A percentile compares a stretch with the other conserved stretches of the same genome.
Conservation (phyloP, 2,113 vertebrate species). For the Camelus bactrianus region DNA sequence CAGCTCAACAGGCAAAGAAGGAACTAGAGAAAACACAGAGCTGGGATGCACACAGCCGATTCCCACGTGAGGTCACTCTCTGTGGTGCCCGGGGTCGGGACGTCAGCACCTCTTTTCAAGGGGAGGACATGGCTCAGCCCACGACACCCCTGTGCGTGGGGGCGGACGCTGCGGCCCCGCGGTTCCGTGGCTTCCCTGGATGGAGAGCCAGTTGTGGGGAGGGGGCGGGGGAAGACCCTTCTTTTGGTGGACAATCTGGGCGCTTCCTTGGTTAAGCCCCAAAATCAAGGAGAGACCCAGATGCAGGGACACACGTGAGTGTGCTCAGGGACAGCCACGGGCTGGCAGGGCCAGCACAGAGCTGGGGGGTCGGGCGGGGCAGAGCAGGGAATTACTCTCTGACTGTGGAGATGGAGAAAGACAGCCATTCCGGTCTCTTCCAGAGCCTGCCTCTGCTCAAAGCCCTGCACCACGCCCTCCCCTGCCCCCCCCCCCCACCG, state of each 20-base stretch:
- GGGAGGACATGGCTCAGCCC: neutral
- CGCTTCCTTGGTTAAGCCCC: neutral
- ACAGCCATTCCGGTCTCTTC: neutral
- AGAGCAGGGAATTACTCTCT: neutral
- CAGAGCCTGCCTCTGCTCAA: no score
- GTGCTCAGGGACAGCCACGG: no score
- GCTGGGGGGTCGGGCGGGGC: neutral
- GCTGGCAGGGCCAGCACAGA: neutral
- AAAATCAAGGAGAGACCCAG: neutral
- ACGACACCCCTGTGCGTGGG: no score
- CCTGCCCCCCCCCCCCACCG: neutral
- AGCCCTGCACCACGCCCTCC: rapidly evolving
- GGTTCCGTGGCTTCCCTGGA: neutral
- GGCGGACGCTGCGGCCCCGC: no score
- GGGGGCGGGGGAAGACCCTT: neutral
- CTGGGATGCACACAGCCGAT: no score
- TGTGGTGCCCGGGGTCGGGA: no score
- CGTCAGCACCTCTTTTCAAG: neutral
- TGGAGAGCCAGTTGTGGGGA: neutral
- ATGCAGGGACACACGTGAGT: neutral
- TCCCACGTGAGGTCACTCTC: no score
- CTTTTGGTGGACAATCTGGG: neutral
- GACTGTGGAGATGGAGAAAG: rapidly evolving
- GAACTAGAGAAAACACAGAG: no score
- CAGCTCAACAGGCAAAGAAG: no score